A percentile compares a stretch with the other conserved stretches of the same genome.
These are phyloP conservation scores for Conus ventricosus DNA, from an alignment of 1,140 invertebrate species.

Conservation along the genomic window DNA sequence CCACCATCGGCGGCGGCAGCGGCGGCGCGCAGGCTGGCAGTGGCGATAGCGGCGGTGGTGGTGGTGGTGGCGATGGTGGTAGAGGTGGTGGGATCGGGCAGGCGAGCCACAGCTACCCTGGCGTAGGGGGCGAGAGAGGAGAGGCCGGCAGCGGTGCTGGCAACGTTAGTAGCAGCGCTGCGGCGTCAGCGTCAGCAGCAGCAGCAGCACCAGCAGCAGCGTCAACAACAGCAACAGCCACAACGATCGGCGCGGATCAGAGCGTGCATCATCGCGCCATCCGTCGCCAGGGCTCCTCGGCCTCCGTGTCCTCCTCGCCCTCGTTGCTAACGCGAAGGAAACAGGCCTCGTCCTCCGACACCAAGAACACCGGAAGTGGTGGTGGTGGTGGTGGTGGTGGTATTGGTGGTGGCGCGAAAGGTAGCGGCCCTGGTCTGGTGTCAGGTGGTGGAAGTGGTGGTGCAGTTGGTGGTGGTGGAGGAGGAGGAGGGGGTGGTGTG, in stretches of 20 bases:
- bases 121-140: constrained; percentile 57
- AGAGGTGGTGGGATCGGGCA: constrained; percentile 72
- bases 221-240: background rate
- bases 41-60: constrained; percentile 57
- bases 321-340: constrained; percentile 18
- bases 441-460: background rate
- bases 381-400: background rate
- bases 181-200: constrained; percentile 43
- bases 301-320: constrained; percentile 16
- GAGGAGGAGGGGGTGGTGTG: background rate
- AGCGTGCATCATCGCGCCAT: constrained; percentile 14
- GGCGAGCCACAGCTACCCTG: background rate
- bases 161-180: constrained; percentile 73
- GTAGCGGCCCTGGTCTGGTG: background rate
- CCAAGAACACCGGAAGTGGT: background rate
- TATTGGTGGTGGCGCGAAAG: background rate
- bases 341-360: background rate
- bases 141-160: constrained; percentile 66
- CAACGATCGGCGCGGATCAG: constrained; percentile 46
- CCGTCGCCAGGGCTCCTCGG: constrained; percentile 25
- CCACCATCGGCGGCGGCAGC: background rate
- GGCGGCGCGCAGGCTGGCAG: background rate
- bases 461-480: background rate
- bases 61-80: background rate
- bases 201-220: background rate